phyloP scores from a whole-genome alignment of 2,888 invertebrate species.

The Coleophora flavipennella region DNA sequence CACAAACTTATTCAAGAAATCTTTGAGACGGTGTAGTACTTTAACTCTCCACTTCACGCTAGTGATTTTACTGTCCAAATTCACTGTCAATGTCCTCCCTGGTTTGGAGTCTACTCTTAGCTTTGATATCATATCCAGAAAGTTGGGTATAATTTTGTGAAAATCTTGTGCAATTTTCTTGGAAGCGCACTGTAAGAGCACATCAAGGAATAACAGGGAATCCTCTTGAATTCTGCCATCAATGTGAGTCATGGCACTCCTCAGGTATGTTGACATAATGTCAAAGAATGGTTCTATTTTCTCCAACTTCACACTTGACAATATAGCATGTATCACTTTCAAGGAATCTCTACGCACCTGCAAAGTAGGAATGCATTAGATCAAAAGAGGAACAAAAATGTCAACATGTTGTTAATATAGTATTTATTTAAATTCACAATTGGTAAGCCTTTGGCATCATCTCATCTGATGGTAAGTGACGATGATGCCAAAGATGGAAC shows the following conservation, averaged over 20 bases:
- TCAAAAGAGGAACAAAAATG: slow-evolving; percentile 11
- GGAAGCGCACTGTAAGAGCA: slow-evolving; percentile 79
- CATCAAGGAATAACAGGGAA: slow-evolving; percentile 84
- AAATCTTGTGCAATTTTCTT: slow-evolving; percentile 77
- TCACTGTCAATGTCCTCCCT: slow-evolving; percentile 78
- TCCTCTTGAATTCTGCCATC: slow-evolving; percentile 86
- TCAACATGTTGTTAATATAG: too few relatives aligned
- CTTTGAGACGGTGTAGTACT: slow-evolving; percentile 80
- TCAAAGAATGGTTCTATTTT: slow-evolving; percentile 82
- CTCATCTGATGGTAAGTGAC: too few relatives aligned
- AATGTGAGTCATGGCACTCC: slow-evolving; percentile 93
- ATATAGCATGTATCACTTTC: slow-evolving; percentile 67
- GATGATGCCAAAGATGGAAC: too few relatives aligned
- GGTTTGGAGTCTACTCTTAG: slow-evolving; percentile 75
- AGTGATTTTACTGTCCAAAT: slow-evolving; percentile 80
- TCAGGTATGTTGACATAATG: slow-evolving; percentile 82
- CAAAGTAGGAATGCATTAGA: slow-evolving; percentile 44
- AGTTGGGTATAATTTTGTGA: slow-evolving; percentile 82
- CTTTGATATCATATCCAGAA: slow-evolving; percentile 89
- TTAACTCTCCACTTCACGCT: slow-evolving; percentile 85
- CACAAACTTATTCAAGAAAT: slow-evolving; percentile 49
- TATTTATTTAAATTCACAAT: too few relatives aligned
- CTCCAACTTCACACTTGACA: slow-evolving; percentile 46
- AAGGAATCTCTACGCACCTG: slow-evolving; percentile 71
- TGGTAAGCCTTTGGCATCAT: too few relatives aligned